Conservation (phyloP, 2,888 invertebrate genomes). For the Epistrophella euchroma region DNA sequence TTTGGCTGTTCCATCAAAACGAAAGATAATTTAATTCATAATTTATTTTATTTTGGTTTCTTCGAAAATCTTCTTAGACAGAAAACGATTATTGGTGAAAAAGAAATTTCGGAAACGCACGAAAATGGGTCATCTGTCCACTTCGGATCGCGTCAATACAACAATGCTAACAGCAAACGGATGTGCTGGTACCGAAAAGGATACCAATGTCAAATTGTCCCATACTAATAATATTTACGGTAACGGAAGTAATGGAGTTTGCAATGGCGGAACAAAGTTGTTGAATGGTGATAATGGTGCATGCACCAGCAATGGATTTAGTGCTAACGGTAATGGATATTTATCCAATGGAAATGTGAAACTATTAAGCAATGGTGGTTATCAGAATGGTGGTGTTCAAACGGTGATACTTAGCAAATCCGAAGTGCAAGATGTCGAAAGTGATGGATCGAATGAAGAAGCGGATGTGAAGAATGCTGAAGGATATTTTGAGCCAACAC, state of each 20-base stretch:
- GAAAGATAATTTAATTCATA: slow-evolving; percentile 23
- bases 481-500: slow-evolving; percentile 76
- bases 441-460: slow-evolving; percentile 32
- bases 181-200: slow-evolving; percentile 57
- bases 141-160: slow-evolving; percentile 81
- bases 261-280: slow-evolving; percentile 43
- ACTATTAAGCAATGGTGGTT: slow-evolving; percentile 39
- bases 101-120: slow-evolving; percentile 55
- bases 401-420: slow-evolving; percentile 54
- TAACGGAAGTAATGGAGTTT: slow-evolving; percentile 63
- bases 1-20: slow-evolving; percentile 9
- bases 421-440: slow-evolving; percentile 59
- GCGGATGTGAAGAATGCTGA: slow-evolving; percentile 4
- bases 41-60: slow-evolving; percentile 16
- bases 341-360: slow-evolving; percentile 64
- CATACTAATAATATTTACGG: slow-evolving; percentile 29
- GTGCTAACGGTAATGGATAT: slow-evolving; percentile 64
- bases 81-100: slow-evolving; percentile 32
- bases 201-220: slow-evolving; percentile 65
- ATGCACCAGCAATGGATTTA: slow-evolving; percentile 63
- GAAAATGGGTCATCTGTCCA: slow-evolving; percentile 82
- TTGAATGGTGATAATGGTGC: slow-evolving; percentile 52
- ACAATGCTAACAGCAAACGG: slow-evolving; percentile 72
- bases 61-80: slow-evolving; percentile 41
- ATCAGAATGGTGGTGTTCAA: slow-evolving; percentile 44